Percentiles rank a stretch among this genome's conserved stretches.
These are phyloP conservation scores for Ceraclea dissimilis DNA, from an alignment of 2,888 invertebrate species.

Conservation along the genomic window DNA sequence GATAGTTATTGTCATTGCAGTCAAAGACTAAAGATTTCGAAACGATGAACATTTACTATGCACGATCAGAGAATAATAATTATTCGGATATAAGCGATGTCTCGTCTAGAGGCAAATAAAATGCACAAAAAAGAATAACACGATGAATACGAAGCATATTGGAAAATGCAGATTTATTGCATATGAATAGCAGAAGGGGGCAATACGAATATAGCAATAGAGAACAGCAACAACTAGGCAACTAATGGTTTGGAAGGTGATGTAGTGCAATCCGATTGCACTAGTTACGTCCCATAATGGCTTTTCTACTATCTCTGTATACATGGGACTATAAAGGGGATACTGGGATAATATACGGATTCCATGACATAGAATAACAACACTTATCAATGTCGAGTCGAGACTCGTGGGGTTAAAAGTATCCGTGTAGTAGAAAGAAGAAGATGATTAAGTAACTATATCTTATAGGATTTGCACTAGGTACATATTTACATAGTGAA, in stretches of 20 bases:
- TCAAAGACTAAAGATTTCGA: not conserved
- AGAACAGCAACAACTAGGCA: not conserved
- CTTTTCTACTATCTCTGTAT: not conserved
- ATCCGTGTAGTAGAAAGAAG: too few species aligned
- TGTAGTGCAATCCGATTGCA: conserved; percentile 8
- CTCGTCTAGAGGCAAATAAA: not conserved
- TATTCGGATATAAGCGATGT: not conserved
- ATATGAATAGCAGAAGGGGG: not conserved
- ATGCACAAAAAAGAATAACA: not conserved
- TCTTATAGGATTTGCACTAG: too few species aligned
- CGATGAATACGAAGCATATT: not conserved
- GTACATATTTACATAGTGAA: too few species aligned
- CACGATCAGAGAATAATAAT: not conserved
- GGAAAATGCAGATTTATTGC: conserved; percentile 1
- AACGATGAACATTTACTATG: not conserved
- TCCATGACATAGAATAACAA: not conserved
- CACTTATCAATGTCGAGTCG: not conserved
- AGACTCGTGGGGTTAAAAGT: too few species aligned
- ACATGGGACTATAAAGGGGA: not conserved
- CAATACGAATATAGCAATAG: not conserved
- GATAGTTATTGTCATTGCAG: too few species aligned
- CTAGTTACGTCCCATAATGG: not conserved
- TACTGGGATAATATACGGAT: not conserved
- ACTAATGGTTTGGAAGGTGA: conserved; percentile 14
- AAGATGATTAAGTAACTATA: too few species aligned